Percentiles rank a stretch among this genome's conserved stretches.
phyloP scores from a whole-genome alignment of 2,888 invertebrate genomes.

The Agrilus biguttatus region DNA sequence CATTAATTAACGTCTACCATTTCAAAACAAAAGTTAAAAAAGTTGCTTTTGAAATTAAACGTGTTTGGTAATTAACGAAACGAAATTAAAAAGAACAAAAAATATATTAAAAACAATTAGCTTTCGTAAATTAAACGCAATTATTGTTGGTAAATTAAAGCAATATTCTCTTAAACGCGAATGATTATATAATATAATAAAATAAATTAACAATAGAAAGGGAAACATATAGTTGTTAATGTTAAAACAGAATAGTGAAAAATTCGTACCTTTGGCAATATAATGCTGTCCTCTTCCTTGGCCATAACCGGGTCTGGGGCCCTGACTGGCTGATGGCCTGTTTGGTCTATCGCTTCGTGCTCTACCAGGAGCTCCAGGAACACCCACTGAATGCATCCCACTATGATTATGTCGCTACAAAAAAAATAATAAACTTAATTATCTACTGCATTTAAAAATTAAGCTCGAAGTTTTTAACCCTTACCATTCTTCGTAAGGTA shows the following conservation, averaged over 20 bases:
- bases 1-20: too few relatives aligned
- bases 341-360: slow-evolving; percentile 24
- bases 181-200: too few relatives aligned
- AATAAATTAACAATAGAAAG: too few relatives aligned
- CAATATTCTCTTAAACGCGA: too few relatives aligned
- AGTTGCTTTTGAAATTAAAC: too few relatives aligned
- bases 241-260: neutral
- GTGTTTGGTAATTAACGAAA: too few relatives aligned
- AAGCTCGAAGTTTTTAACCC: slow-evolving; percentile 6
- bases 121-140: too few relatives aligned
- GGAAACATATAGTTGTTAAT: neutral
- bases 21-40: too few relatives aligned
- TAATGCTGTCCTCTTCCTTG: slow-evolving; percentile 60
- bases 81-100: too few relatives aligned
- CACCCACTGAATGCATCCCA: slow-evolving; percentile 20
- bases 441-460: neutral
- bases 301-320: slow-evolving; percentile 53
- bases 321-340: slow-evolving; percentile 34
- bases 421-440: neutral
- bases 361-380: slow-evolving; percentile 24
- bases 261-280: slow-evolving; percentile 48
- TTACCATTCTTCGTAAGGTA: slow-evolving; percentile 76
- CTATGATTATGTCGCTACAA: slow-evolving; percentile 31
- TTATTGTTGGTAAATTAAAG: too few relatives aligned
- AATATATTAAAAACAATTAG: too few relatives aligned